Evolutionary conservation across 2,797 vertebrate genomes (phyloP).

Genomic region (Acipenser ruthenus): DNA sequence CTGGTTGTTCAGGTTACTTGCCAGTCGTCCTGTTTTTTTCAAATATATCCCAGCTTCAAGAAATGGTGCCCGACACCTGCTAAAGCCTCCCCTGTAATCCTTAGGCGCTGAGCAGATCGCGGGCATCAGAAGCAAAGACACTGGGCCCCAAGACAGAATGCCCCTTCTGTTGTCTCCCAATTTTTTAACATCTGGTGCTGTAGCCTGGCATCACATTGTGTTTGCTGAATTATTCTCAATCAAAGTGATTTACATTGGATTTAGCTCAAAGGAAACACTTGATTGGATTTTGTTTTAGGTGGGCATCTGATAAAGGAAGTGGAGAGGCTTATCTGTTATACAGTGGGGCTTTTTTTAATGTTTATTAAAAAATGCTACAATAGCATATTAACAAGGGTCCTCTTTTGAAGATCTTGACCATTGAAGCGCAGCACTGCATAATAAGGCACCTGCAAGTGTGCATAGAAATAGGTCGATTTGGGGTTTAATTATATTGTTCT

Average conservation of each 20-base stretch:
- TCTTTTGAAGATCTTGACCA: slow-evolving; percentile 1
- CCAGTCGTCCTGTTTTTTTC: too few relatives aligned
- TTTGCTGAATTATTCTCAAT: background rate
- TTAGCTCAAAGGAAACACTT: background rate
- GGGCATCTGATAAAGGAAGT: background rate
- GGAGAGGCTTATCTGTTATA: background rate
- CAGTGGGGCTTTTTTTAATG: background rate
- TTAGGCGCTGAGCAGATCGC: background rate
- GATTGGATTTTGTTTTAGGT: background rate
- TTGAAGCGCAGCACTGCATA: background rate
- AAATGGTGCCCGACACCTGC: background rate
- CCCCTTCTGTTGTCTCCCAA: background rate
- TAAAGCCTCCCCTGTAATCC: background rate
- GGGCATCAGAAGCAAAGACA: background rate
- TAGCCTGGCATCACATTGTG: background rate
- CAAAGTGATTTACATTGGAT: background rate
- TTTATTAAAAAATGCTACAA: background rate
- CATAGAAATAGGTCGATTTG: too few relatives aligned
- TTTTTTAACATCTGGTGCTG: background rate
- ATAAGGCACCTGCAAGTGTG: too few relatives aligned
- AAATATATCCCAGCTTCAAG: too few relatives aligned
- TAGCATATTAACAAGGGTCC: background rate
- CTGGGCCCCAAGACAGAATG: background rate
- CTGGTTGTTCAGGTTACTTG: too few relatives aligned
- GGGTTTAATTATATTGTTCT: too few relatives aligned